Percentiles rank a stretch among this genome's conserved stretches.
phyloP scores from a whole-genome alignment of 2,888 invertebrate species.

The Thereva nobilitata region DNA sequence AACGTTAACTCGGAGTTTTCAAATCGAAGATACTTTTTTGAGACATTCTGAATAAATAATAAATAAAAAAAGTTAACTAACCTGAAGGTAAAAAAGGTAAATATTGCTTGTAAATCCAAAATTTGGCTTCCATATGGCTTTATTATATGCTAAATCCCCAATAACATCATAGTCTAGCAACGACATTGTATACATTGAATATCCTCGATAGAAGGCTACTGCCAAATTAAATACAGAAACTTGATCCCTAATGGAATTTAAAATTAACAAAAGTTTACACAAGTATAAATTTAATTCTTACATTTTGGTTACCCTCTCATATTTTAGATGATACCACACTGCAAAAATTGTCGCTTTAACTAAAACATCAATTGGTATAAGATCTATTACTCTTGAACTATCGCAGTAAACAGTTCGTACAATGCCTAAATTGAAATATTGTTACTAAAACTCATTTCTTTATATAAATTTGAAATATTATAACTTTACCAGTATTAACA shows the following conservation, averaged over 20 bases:
- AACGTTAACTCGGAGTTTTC: too few relatives aligned
- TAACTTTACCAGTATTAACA: not conserved
- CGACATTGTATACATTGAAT: not conserved
- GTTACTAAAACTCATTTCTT: too few relatives aligned
- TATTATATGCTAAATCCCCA: not conserved
- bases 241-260: not conserved
- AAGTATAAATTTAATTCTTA: not conserved
- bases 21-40: too few relatives aligned
- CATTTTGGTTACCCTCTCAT: not conserved
- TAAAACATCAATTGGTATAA: not conserved
- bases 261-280: not conserved
- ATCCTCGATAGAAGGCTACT: not conserved
- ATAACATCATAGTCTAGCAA: not conserved
- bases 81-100: constrained; percentile 3
- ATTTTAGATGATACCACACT: not conserved
- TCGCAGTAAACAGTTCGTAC: not conserved
- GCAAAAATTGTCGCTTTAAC: not conserved
- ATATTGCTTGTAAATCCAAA: not conserved
- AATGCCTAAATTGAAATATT: not conserved
- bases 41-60: too few relatives aligned
- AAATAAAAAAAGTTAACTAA: constrained; percentile 6
- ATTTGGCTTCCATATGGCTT: constrained; percentile 6
- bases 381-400: not conserved
- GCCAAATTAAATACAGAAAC: constrained; percentile 1
- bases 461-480: too few relatives aligned